Conservation (phyloP, 2,113 vertebrate genomes). For the Limanda limanda region DNA sequence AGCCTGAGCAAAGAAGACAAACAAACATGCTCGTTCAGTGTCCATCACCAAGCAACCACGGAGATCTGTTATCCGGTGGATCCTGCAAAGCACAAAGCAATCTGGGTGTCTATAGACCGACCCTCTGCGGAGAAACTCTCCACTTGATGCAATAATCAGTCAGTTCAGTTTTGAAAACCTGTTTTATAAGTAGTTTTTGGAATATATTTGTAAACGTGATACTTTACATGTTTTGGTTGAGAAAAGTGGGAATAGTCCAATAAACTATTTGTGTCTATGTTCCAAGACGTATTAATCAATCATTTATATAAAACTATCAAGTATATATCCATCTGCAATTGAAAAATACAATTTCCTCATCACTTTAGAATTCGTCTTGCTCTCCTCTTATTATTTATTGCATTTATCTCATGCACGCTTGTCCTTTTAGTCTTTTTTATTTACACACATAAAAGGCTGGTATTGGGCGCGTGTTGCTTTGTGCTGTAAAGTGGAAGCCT, state of each 20-base stretch:
- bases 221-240: neutral
- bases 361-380: neutral
- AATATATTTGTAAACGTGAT: neutral
- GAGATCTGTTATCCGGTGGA: constrained; percentile 29
- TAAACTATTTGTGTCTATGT: neutral
- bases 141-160: neutral
- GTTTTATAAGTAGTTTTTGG: neutral
- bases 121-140: neutral
- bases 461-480: constrained; percentile 62
- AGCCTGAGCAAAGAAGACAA: constrained; percentile 32
- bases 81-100: constrained; percentile 29
- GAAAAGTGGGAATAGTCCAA: neutral
- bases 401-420: constrained; percentile 27
- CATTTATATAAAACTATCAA: no score
- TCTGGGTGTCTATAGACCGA: constrained; percentile 3
- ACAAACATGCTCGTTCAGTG: constrained; percentile 39
- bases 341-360: neutral
- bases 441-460: constrained; percentile 64
- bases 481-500: constrained; percentile 60
- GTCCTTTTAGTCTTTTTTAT: constrained; percentile 47
- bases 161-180: neutral
- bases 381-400: constrained; percentile 15
- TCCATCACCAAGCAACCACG: constrained; percentile 69
- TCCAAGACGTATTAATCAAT: neutral
- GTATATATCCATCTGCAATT: no score